Base-by-base conservation (phyloP, 2,113 vertebrate species). In the Alosa alosa region DNA sequence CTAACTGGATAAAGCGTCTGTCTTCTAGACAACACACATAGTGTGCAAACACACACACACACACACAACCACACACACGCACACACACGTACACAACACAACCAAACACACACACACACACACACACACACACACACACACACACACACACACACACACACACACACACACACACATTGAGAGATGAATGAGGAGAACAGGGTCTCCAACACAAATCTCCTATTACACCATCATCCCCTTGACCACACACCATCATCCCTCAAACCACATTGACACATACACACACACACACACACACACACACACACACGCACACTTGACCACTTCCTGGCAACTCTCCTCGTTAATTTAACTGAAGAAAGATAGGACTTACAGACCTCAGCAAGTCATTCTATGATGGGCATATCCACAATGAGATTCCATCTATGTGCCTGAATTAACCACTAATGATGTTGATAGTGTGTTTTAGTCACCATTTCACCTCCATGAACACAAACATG, bases 61-160 rank as follows among this genome's bases (percentile, higher is more conserved):
- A 64, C 60, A 64, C 60, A 64, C 60, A 64, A 18, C 22, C 60
- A 64, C 60, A 64, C 20, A 25, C 57, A 64, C 20, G 8, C 57
- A n/a, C 2, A 72, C 22, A 36, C 25, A 22, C 20, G 10, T n/a
- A n/a, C n/a, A n/a, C n/a, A n/a, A 64, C 20, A 25, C 82, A 84
- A 52, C 20, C 52, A 84, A 55, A 57, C 82, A 83, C 82, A 83
- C n/a, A 44, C 52, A 84, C 83, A 57, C 52, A 83, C 52, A 41
- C 82, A 83, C n/a, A 83, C 82, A n/a, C 82, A 83, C 82, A 83
- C 45, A 25, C 47, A 83, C 15, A 17, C n/a, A 83, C 47, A 57
- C 15, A 57, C 55, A 57, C 55, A 57, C 55, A 57, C 55, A 57
- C 55, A 57, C 55, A 20, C 55, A 60, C 55, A 60, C 55, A 60